phyloP scores from a whole-genome alignment of 2,113 vertebrate species.

The Psittacula cyanocephala region DNA sequence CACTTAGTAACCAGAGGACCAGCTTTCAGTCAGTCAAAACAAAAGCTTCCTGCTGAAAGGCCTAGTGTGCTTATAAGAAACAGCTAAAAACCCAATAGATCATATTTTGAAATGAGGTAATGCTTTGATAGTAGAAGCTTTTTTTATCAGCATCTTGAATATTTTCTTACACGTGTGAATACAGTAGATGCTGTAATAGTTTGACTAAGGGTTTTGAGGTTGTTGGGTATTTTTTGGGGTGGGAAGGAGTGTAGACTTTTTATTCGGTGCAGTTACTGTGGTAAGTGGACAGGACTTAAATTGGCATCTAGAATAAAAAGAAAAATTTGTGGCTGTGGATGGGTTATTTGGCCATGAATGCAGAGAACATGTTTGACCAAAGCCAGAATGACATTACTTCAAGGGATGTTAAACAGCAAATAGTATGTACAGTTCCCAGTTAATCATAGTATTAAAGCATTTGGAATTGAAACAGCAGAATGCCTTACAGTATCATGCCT shows the following conservation, averaged over 20 bases:
- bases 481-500: neutral
- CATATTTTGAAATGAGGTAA: neutral
- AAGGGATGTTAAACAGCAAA: neutral
- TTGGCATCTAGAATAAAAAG: neutral
- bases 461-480: neutral
- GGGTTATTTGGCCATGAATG: neutral
- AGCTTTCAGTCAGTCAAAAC: neutral
- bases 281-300: neutral
- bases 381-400: neutral
- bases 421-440: neutral
- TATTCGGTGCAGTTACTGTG: neutral
- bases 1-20: neutral
- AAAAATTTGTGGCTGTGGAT: neutral
- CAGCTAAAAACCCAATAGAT: neutral
- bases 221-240: neutral
- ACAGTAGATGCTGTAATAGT: neutral
- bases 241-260: neutral
- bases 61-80: neutral
- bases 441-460: neutral
- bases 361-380: neutral
- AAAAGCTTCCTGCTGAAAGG: neutral
- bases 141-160: neutral
- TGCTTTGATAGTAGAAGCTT: neutral
- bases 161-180: neutral
- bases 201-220: neutral